These are phyloP conservation scores for Trogon surrucura DNA, from an alignment of 2,113 vertebrate genomes.

Conservation along the genomic window DNA sequence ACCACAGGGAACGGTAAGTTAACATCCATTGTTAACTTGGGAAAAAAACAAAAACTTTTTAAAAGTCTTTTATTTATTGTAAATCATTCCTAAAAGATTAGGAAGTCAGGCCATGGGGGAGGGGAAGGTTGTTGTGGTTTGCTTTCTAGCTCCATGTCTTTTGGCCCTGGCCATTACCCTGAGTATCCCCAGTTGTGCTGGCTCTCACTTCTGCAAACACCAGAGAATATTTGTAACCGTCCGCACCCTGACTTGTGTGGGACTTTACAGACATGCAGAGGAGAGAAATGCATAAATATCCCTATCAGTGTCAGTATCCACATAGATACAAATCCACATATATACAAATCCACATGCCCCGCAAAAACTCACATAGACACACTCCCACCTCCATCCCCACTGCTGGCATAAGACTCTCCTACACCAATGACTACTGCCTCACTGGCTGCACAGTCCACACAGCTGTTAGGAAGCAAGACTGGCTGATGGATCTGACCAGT, in stretches of 20 bases:
- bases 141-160: background rate
- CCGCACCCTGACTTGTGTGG: background rate
- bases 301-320: background rate
- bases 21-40: conserved; percentile 4
- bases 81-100: conserved; percentile 55
- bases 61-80: conserved; percentile 40
- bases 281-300: background rate
- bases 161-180: background rate
- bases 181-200: background rate
- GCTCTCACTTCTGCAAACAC: background rate
- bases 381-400: background rate
- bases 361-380: background rate
- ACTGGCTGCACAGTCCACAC: background rate
- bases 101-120: conserved; percentile 27
- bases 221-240: background rate
- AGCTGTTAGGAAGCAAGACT: background rate
- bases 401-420: background rate
- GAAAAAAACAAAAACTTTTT: background rate
- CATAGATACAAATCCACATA: accelerated
- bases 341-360: background rate
- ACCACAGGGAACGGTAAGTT: conserved; percentile 10
- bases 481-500: background rate
- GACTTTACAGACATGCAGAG: background rate
- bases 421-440: accelerated
- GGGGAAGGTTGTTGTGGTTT: background rate